phyloP scores from a whole-genome alignment of 2,888 invertebrate genomes.

The Atrina japonica region DNA sequence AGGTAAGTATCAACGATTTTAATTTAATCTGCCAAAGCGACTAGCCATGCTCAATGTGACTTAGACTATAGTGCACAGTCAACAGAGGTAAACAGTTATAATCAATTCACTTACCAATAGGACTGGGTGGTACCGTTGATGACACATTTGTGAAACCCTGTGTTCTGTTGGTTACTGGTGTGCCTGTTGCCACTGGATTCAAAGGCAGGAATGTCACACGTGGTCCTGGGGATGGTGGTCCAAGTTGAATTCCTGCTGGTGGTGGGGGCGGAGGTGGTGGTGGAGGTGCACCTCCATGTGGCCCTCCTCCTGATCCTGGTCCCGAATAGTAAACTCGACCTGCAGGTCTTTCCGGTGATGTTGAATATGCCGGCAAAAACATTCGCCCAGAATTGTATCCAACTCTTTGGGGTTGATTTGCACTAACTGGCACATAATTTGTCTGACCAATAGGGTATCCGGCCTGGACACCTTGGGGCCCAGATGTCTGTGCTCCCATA shows the following conservation, averaged over 20 bases:
- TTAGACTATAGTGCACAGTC: too few species aligned
- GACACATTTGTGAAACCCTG: constrained; percentile 43
- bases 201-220: constrained; percentile 55
- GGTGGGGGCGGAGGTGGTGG: constrained; percentile 45
- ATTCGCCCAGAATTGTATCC: constrained; percentile 54
- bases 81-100: too few species aligned
- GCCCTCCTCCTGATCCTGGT: constrained; percentile 42
- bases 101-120: constrained; percentile 65
- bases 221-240: constrained; percentile 47
- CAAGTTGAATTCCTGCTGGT: constrained; percentile 28
- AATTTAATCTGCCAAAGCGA: too few species aligned
- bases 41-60: too few species aligned
- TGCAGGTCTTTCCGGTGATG: constrained; percentile 51
- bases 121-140: constrained; percentile 63
- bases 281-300: constrained; percentile 40
- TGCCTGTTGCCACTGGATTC: constrained; percentile 69
- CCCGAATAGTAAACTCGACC: constrained; percentile 55
- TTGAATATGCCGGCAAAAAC: constrained; percentile 57
- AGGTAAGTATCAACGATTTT: too few species aligned
- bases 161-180: constrained; percentile 57
- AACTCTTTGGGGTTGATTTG: constrained; percentile 49
- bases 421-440: constrained; percentile 43
- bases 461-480: constrained; percentile 39
- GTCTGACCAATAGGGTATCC: constrained; percentile 4
- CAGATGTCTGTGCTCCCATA: constrained; percentile 47